A percentile compares a stretch with the other conserved stretches of the same genome.
Conservation (phyloP, 1,140 invertebrate genomes). For the Drepana arcuata region DNA sequence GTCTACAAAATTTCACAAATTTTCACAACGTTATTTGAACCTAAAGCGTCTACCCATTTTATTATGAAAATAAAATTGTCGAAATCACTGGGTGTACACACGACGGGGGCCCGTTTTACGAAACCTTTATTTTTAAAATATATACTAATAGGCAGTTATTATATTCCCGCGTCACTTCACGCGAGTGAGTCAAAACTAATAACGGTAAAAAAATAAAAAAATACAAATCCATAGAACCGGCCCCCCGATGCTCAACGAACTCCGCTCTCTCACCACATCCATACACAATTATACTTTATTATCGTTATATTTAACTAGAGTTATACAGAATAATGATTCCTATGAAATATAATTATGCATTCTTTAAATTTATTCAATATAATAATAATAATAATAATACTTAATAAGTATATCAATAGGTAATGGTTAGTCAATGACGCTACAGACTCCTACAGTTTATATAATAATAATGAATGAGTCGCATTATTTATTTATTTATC, state of each 20-base stretch:
- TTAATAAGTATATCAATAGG: constrained; percentile 71
- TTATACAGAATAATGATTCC: constrained; percentile 75
- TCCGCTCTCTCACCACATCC: constrained; percentile 57
- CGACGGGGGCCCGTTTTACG: constrained; percentile 60
- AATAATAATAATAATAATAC: constrained; percentile 68
- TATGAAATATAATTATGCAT: constrained; percentile 74
- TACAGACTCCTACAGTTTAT: constrained; percentile 69
- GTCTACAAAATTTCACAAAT: constrained; percentile 72
- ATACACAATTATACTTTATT: constrained; percentile 68
- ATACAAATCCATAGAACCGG: constrained; percentile 67
- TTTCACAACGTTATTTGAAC: constrained; percentile 72
- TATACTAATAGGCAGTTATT: constrained; percentile 70
- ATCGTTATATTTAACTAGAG: constrained; percentile 74
- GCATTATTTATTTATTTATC: constrained; percentile 59
- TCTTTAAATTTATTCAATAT: constrained; percentile 70
- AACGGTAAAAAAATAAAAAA: constrained; percentile 73
- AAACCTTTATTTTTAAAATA: constrained; percentile 70
- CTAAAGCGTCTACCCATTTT: constrained; percentile 72
- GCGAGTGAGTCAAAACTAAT: constrained; percentile 70
- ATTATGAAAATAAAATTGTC: constrained; percentile 71
- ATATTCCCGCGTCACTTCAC: constrained; percentile 60
- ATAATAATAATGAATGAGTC: constrained; percentile 67
- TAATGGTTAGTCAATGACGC: constrained; percentile 68
- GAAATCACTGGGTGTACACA: constrained; percentile 65
- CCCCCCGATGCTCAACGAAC: constrained; percentile 59